A percentile compares a stretch with the other conserved stretches of the same genome.
Conservation (phyloP, 2,113 vertebrate genomes). For the Myanophis thanlyinensis region DNA sequence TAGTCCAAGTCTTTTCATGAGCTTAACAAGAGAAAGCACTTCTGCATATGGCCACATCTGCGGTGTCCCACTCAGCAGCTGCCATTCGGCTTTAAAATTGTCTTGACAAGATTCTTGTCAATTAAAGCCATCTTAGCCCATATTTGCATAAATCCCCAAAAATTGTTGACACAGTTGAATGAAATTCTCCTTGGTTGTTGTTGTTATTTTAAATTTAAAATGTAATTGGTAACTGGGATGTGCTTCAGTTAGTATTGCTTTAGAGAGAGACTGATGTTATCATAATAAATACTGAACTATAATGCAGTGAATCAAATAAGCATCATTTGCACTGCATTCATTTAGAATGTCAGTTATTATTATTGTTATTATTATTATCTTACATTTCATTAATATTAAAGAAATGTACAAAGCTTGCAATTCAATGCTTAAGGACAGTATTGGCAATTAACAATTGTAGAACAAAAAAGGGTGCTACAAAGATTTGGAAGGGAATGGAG, state of each 20-base stretch:
- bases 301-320: background rate
- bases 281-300: background rate
- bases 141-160: background rate
- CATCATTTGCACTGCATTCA: background rate
- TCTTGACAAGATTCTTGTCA: background rate
- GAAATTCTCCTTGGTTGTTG: background rate
- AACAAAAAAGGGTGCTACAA: background rate
- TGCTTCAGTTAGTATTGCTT: background rate
- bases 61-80: background rate
- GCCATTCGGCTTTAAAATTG: background rate
- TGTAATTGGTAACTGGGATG: background rate
- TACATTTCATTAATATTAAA: background rate
- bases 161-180: background rate
- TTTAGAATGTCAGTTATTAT: background rate
- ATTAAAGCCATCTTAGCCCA: background rate
- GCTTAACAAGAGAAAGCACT: conserved; percentile 1
- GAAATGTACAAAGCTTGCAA: background rate
- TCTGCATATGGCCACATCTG: background rate
- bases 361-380: background rate
- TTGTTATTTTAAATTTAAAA: background rate
- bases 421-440: background rate
- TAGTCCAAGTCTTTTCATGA: background rate
- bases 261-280: background rate
- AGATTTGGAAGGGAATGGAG: background rate
- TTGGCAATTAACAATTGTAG: background rate